Percentiles rank a stretch among this genome's conserved stretches.
Evolutionary conservation across 2,113 vertebrate species (phyloP).

Genomic region (Antechinus flavipes): DNA sequence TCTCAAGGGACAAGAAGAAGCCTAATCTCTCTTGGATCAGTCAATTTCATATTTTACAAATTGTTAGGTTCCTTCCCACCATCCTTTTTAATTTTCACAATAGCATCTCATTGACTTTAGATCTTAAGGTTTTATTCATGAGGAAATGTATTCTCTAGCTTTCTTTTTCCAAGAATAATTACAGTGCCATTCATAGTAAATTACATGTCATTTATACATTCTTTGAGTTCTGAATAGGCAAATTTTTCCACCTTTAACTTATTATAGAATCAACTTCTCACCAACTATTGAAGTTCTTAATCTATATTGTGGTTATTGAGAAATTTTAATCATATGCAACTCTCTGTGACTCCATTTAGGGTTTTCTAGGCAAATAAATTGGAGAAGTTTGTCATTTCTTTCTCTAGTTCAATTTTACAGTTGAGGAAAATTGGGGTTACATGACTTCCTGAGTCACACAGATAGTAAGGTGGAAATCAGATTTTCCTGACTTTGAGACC

Average conservation of each 20-base stretch:
- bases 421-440: neutral
- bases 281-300: neutral
- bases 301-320: neutral
- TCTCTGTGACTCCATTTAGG: neutral
- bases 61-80: neutral
- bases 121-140: constrained; percentile 34
- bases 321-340: neutral
- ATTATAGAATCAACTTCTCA: neutral
- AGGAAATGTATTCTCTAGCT: constrained; percentile 9
- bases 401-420: neutral
- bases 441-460: neutral
- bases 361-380: neutral
- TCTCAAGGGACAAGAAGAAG: neutral
- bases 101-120: constrained; percentile 20
- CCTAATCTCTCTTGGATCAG: neutral
- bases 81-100: constrained; percentile 39
- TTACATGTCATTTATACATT: constrained; percentile 34
- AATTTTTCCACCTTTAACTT: neutral
- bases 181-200: neutral
- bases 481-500: too few species aligned
- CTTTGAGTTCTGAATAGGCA: neutral
- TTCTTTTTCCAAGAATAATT: constrained; percentile 31
- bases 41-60: constrained; percentile 22
- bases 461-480: neutral
- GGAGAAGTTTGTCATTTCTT: neutral